phyloP scores from a whole-genome alignment of 2,113 vertebrate genomes.

The Holacanthus passer region DNA sequence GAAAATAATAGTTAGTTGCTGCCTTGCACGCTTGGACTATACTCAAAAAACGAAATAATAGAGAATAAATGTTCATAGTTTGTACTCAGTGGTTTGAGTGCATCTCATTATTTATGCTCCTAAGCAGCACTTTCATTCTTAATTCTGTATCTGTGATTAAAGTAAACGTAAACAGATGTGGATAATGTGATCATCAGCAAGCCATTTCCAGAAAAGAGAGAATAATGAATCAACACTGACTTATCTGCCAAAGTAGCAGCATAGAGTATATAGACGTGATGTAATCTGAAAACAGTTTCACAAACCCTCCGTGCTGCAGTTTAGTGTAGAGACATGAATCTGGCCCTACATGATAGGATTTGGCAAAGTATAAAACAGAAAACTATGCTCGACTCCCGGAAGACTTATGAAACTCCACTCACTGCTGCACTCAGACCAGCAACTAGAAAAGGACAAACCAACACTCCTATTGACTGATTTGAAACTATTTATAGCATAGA shows the following conservation, averaged over 20 bases:
- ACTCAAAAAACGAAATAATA: no score
- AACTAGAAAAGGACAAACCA: constrained; percentile 11
- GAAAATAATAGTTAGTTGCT: neutral
- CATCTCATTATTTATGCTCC: neutral
- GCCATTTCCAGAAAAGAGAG: neutral
- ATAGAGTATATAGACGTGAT: neutral
- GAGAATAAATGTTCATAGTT: neutral
- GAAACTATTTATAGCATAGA: neutral
- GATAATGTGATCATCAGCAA: neutral
- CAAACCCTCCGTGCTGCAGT: neutral
- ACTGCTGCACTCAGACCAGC: neutral
- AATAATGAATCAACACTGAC: neutral
- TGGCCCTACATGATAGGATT: neutral
- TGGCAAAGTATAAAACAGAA: neutral
- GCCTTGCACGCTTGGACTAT: neutral
- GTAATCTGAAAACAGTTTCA: neutral
- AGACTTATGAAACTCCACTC: neutral
- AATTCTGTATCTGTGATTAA: neutral
- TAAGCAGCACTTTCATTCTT: neutral
- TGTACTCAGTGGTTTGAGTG: neutral
- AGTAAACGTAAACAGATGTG: neutral
- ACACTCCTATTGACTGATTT: neutral
- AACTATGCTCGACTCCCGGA: neutral
- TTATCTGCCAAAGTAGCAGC: neutral
- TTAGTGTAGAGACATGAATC: neutral